Base-by-base conservation (phyloP, 2,797 vertebrate species). In the Syngnathus acus region DNA sequence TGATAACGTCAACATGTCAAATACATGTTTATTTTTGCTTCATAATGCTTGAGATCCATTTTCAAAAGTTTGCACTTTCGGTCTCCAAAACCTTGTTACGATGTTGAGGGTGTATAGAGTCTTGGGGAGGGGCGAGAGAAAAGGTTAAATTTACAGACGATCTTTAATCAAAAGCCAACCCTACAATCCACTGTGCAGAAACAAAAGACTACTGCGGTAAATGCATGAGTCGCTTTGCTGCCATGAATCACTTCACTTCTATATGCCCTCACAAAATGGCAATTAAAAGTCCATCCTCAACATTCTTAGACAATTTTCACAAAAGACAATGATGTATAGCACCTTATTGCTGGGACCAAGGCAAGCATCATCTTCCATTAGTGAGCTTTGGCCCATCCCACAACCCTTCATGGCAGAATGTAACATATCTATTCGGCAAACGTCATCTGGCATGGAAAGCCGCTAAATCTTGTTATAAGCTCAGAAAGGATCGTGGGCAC, bases 391-490 rank as follows among this genome's bases (percentile, higher is more conserved):
- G 72, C 78, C 76, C 74, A 82, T 77, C 67, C 54, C 72, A 78
- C 71, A 40, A 62, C 68, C 75, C 71, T 68, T 64, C 43, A 1
- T 70, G 78, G 72, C 71, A 80, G 82, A 79, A 77, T 74, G 74
- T 71, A 76, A 69, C 73, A 67, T 8, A 75, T 77, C 79, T 78
- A 78, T 81, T 75, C 78, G 72, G 77, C 77, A 86, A 82, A 85
- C 82, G 74, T 86, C 84, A 86, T 87, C 84, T 84, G 81, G 83
- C 80, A 85, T 73, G 73, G 62, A 86, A 87, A 89, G 81, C 79
- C 77, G 82, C 67, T 82, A 89, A 89, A 89, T 90, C 87, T 84
- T 81, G 87, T 90, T 88, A 90, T 84, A 83, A 87, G 86, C 88
- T 89, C 82, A 89, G 83, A 81, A 83, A 86, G 85, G 87, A 89